Evolutionary conservation across 2,797 vertebrate genomes (phyloP).

Genomic region (Tadarida brasiliensis): DNA sequence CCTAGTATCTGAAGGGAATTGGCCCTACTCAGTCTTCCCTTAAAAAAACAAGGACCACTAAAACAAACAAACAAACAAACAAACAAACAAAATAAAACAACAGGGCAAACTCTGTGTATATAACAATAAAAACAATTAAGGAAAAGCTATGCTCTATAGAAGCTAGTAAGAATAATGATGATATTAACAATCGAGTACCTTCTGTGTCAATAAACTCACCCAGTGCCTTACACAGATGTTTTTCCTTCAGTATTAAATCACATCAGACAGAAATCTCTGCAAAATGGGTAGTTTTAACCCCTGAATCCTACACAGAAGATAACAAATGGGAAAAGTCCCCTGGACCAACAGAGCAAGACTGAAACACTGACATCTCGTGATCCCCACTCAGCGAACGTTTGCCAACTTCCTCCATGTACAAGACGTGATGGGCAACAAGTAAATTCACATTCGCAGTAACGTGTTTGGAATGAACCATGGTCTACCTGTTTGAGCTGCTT

Average conservation of each 20-base stretch:
- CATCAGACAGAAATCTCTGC: background rate
- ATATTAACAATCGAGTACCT: background rate
- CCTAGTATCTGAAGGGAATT: slow-evolving; percentile 9
- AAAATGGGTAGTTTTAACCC: background rate
- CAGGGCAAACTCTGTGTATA: background rate
- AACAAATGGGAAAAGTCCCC: background rate
- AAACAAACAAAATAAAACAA: background rate
- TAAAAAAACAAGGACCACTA: background rate
- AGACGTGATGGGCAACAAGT: background rate
- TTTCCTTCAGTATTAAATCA: background rate
- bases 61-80: slow-evolving; percentile 29
- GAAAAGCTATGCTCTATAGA: background rate
- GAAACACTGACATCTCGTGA: background rate
- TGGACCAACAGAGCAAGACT: background rate
- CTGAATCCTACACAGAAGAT: background rate
- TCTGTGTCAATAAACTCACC: background rate
- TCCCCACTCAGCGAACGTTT: background rate
- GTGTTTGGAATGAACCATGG: background rate
- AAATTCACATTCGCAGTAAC: background rate
- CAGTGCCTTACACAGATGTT: background rate
- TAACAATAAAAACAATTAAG: background rate
- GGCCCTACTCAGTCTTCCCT: background rate
- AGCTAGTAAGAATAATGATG: background rate
- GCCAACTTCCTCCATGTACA: background rate
- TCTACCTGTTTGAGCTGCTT: background rate